Percentiles rank a stretch among this genome's conserved stretches.
These are phyloP conservation scores for Acanthis flammea DNA, from an alignment of 2,797 vertebrate genomes.

Conservation along the genomic window DNA sequence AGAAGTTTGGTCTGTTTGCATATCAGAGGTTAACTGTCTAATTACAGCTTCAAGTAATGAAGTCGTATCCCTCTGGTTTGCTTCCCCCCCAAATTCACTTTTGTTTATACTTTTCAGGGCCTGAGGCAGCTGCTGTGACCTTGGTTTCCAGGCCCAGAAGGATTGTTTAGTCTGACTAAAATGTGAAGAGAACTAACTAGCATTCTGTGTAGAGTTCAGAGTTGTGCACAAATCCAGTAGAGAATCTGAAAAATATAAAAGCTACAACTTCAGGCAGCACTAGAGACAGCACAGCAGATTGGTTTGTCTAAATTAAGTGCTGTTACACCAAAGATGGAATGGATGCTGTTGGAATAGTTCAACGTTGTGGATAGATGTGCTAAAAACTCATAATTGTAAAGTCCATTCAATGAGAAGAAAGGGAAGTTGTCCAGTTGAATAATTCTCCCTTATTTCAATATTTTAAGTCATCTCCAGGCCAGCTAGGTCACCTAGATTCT, in stretches of 20 bases:
- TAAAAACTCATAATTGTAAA: not conserved
- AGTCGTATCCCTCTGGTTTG: not conserved
- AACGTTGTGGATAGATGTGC: not conserved
- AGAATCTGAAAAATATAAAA: not conserved
- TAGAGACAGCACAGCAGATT: not conserved
- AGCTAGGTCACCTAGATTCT: not conserved
- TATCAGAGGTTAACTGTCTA: not conserved
- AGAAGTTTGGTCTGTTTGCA: accelerated
- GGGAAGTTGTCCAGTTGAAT: not conserved
- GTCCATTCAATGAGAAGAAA: not conserved
- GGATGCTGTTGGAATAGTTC: not conserved
- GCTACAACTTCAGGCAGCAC: not conserved
- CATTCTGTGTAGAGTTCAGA: not conserved
- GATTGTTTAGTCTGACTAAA: not conserved
- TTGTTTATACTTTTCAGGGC: not conserved
- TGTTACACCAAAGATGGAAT: not conserved
- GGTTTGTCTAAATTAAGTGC: not conserved
- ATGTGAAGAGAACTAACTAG: not conserved
- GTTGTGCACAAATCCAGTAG: not conserved
- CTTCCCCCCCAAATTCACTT: not conserved
- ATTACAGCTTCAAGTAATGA: not conserved
- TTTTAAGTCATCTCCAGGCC: not conserved
- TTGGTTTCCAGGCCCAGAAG: not conserved
- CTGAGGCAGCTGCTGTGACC: not conserved
- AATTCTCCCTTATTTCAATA: not conserved